Conservation (phyloP, 2,888 invertebrate genomes). For the Lasioglossum marginatum region DNA sequence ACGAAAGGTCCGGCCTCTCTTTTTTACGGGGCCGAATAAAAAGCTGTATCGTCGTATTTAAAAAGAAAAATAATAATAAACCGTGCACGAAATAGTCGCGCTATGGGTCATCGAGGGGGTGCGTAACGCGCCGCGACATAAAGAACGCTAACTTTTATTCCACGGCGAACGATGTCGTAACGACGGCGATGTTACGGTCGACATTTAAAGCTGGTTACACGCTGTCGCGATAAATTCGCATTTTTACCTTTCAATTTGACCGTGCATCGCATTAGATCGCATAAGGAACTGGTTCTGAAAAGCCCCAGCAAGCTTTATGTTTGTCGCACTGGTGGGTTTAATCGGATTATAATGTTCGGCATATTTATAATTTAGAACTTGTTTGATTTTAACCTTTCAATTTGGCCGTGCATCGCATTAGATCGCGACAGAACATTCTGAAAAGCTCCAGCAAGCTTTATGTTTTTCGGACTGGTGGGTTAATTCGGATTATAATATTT, state of each 20-base stretch:
- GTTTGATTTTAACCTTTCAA: too few relatives aligned
- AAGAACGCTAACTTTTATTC: conserved; percentile 46
- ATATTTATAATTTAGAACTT: too few relatives aligned
- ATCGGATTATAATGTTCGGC: too few relatives aligned
- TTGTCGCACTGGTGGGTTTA: not conserved
- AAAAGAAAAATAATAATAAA: conserved; percentile 37
- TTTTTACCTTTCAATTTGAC: not conserved
- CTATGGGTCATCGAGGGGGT: conserved; percentile 19
- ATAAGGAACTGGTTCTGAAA: not conserved
- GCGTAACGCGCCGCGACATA: conserved; percentile 22
- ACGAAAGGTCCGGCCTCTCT: not conserved
- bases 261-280: not conserved
- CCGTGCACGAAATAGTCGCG: conserved; percentile 28
- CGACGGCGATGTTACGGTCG: not conserved
- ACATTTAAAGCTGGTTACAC: conserved; percentile 6
- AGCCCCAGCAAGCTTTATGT: not conserved
- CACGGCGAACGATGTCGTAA: conserved; percentile 30
- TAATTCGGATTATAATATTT: too few relatives aligned
- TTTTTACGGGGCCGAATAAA: not conserved
- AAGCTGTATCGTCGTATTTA: conserved; percentile 18
- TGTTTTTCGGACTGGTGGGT: too few relatives aligned
- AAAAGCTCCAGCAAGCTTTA: too few relatives aligned
- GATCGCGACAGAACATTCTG: too few relatives aligned
- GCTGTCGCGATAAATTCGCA: not conserved
- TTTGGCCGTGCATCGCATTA: too few relatives aligned